phyloP scores from a whole-genome alignment of 2,888 invertebrate species.

The Lasioglossum calceatum region DNA sequence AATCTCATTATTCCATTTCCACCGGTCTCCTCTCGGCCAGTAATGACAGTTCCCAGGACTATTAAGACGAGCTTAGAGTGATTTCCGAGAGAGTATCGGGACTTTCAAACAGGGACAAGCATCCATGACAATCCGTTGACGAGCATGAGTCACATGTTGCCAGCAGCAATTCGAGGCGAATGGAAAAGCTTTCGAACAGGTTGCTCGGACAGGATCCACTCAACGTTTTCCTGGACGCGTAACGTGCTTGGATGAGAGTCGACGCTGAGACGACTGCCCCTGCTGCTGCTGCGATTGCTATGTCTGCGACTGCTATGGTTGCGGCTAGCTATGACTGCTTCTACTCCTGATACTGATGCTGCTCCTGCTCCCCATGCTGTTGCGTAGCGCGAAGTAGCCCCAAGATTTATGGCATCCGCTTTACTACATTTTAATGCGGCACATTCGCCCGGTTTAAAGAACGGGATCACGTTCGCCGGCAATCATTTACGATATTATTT shows the following conservation, averaged over 20 bases:
- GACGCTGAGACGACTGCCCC: neutral
- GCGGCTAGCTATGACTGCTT: neutral
- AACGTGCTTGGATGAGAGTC: conserved; percentile 14
- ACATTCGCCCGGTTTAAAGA: conserved; percentile 61
- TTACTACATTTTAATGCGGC: conserved; percentile 67
- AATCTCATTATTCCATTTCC: conserved; percentile 62
- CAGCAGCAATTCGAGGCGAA: conserved; percentile 18
- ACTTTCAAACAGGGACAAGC: conserved; percentile 22
- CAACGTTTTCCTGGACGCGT: conserved; percentile 53
- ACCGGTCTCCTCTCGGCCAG: conserved; percentile 16
- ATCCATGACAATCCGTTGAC: conserved; percentile 54
- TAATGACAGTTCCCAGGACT: conserved; percentile 53
- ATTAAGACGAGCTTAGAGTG: conserved; percentile 46
- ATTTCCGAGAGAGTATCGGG: conserved; percentile 19
- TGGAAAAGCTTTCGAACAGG: conserved; percentile 57
- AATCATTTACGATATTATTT: conserved; percentile 66
- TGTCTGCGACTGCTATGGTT: neutral
- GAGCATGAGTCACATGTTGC: conserved; percentile 40
- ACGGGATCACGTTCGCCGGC: conserved; percentile 67
- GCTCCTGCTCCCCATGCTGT: neutral
- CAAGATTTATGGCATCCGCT: conserved; percentile 68
- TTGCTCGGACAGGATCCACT: conserved; percentile 45
- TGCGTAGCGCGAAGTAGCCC: conserved; percentile 54
- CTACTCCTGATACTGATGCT: neutral
- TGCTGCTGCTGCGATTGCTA: neutral